phyloP scores from a whole-genome alignment of 2,113 vertebrate species.

The Phocoena phocoena region DNA sequence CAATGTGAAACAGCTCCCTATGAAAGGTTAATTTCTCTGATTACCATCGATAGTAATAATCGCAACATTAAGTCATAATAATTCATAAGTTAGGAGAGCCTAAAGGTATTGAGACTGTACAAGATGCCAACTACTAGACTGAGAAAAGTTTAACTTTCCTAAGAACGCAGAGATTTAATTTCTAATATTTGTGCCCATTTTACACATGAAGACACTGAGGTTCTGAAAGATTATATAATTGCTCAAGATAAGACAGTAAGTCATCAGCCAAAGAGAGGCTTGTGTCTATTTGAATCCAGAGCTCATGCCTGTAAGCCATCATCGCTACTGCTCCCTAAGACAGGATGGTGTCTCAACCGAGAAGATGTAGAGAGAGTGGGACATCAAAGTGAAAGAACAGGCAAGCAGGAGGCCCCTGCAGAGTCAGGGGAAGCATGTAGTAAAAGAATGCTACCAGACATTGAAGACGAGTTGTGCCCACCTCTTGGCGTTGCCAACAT shows the following conservation, averaged over 20 bases:
- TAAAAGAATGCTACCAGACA: background rate
- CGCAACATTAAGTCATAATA: background rate
- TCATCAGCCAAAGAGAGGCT: background rate
- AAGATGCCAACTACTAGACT: background rate
- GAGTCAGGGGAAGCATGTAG: background rate
- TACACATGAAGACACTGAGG: background rate
- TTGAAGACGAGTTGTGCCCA: accelerated
- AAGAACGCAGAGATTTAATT: background rate
- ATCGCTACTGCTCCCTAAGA: background rate
- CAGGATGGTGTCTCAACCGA: background rate
- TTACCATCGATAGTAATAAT: background rate
- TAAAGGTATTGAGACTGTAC: background rate
- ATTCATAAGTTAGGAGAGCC: background rate
- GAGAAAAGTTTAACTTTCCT: background rate
- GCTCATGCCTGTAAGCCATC: background rate
- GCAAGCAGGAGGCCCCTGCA: background rate
- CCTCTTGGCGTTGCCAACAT: background rate
- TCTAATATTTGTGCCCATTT: background rate
- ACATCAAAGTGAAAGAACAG: background rate
- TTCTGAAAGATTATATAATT: background rate
- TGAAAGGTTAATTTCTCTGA: background rate
- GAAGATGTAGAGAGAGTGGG: background rate
- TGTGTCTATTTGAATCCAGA: background rate
- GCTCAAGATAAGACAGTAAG: background rate
- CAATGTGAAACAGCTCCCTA: background rate